A percentile compares a stretch with the other conserved stretches of the same genome.
Evolutionary conservation across 2,113 vertebrate genomes (phyloP).

Genomic region (Nettapus auritus): DNA sequence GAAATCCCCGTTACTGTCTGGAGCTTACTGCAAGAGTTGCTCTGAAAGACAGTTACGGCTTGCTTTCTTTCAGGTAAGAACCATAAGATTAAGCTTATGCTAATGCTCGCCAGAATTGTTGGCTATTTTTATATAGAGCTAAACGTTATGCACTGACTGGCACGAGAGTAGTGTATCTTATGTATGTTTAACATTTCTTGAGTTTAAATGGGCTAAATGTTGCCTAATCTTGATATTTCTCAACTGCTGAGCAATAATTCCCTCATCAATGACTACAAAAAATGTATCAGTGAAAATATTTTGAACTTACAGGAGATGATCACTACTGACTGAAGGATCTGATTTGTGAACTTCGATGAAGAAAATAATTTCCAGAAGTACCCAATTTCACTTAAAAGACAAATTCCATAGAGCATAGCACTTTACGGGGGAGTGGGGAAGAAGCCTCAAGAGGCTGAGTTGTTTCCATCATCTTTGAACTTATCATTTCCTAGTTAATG

Average conservation of each 20-base stretch:
- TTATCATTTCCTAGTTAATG: neutral
- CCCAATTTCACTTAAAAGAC: neutral
- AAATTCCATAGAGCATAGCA: neutral
- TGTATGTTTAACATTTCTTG: neutral
- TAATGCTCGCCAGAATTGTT: neutral
- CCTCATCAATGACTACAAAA: neutral
- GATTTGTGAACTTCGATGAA: neutral
- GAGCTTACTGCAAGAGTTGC: neutral
- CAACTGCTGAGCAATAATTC: slow-evolving; percentile 17
- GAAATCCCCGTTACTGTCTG: neutral
- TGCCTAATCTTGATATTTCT: slow-evolving; percentile 22
- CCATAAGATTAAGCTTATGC: neutral
- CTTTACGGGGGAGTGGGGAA: neutral
- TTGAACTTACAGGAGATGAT: neutral
- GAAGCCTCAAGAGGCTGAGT: neutral
- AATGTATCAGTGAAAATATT: neutral
- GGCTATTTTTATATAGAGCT: neutral
- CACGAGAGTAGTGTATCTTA: neutral
- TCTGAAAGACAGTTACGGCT: neutral
- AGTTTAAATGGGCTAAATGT: neutral
- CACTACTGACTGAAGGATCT: neutral
- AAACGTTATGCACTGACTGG: neutral
- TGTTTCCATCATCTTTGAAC: neutral
- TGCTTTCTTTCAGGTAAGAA: neutral
- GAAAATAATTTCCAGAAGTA: slow-evolving; percentile 13